A percentile compares a stretch with the other conserved stretches of the same genome.
phyloP scores from a whole-genome alignment of 2,888 invertebrate genomes.

The Drosophila barbarae region DNA sequence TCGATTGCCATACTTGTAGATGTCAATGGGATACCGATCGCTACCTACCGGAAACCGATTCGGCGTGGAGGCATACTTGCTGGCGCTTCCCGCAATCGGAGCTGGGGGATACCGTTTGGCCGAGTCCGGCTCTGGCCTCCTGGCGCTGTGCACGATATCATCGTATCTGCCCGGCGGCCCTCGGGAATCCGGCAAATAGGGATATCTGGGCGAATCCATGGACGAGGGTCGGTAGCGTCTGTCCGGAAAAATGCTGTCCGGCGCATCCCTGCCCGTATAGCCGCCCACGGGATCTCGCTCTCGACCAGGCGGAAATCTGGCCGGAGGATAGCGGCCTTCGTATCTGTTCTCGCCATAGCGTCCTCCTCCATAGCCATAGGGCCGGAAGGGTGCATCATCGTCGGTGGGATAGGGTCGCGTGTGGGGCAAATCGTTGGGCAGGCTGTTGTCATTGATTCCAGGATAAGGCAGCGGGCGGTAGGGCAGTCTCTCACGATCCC shows the following conservation, averaged over 20 bases:
- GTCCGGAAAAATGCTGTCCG: conserved; percentile 80
- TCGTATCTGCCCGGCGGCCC: conserved; percentile 73
- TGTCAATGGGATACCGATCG: conserved; percentile 80
- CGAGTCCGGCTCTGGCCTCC: conserved; percentile 80
- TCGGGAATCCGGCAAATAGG: conserved; percentile 68
- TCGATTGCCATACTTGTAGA: conserved; percentile 81
- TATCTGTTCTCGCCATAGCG: conserved; percentile 77
- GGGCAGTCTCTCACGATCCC: conserved; percentile 64
- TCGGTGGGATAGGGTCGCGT: conserved; percentile 75
- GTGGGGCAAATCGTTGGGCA: conserved; percentile 79
- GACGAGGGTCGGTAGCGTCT: conserved; percentile 79
- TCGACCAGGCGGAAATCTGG: conserved; percentile 70
- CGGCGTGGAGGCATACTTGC: conserved; percentile 81
- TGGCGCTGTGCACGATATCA: conserved; percentile 75
- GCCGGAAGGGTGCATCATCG: conserved; percentile 74
- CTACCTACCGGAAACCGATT: conserved; percentile 82
- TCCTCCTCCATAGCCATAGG: conserved; percentile 70
- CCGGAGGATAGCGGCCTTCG: conserved; percentile 64
- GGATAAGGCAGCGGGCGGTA: conserved; percentile 75
- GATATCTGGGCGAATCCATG: conserved; percentile 78
- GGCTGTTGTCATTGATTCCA: conserved; percentile 70
- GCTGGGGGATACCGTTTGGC: conserved; percentile 81
- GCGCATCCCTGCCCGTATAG: conserved; percentile 76
- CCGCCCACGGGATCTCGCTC: conserved; percentile 74
- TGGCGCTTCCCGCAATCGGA: conserved; percentile 79